Percentiles rank a stretch among this genome's conserved stretches.
phyloP scores from a whole-genome alignment of 2,113 vertebrate genomes.

The Syrrhaptes paradoxus region DNA sequence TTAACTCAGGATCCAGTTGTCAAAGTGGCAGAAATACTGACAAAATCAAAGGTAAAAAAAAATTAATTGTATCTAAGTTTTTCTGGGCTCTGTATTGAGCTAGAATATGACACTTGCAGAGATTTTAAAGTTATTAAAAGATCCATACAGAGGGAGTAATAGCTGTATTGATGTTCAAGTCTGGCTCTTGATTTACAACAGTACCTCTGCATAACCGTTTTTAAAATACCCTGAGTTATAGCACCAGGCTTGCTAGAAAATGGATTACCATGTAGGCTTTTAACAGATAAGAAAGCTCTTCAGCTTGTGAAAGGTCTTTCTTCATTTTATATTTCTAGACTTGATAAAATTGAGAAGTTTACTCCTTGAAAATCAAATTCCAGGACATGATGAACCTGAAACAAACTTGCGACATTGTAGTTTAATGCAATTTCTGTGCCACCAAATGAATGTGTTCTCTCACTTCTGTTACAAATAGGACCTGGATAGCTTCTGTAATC shows the following conservation, averaged over 20 bases:
- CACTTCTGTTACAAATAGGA: conserved; percentile 76
- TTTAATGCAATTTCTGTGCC: neutral
- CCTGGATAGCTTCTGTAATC: conserved; percentile 86
- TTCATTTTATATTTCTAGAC: neutral
- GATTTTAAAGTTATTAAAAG: neutral
- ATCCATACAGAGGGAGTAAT: neutral
- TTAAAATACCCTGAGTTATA: neutral
- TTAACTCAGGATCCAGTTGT: conserved; percentile 90
- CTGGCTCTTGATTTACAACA: neutral
- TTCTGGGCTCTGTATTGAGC: neutral
- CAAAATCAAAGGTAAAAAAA: conserved; percentile 86
- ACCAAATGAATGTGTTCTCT: neutral
- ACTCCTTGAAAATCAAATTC: neutral
- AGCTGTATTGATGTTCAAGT: neutral
- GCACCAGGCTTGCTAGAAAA: neutral
- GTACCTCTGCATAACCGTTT: neutral
- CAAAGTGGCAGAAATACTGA: conserved; percentile 90
- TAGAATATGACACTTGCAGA: neutral
- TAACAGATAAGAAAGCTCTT: neutral
- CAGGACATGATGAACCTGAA: neutral
- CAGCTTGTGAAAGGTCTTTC: neutral
- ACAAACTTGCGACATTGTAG: fast-evolving
- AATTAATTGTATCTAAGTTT: neutral
- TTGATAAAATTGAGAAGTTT: neutral
- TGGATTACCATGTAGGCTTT: neutral